phyloP scores from a whole-genome alignment of 1,140 invertebrate species.

The Leptestheria dahalacensis region DNA sequence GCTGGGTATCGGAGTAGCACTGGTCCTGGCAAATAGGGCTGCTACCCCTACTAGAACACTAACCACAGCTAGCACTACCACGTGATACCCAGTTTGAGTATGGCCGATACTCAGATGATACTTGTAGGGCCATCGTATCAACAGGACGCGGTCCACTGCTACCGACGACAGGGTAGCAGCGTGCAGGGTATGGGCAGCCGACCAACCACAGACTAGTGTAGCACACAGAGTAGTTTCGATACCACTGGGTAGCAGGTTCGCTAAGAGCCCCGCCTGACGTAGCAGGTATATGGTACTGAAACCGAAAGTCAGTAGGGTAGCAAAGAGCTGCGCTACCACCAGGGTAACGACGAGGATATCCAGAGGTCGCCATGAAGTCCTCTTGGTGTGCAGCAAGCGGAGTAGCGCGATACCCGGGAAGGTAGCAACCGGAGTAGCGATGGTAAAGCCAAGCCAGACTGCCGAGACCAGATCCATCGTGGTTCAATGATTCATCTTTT shows the following conservation, averaged over 20 bases:
- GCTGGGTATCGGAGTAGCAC: background rate
- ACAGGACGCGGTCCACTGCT: slow-evolving; percentile 33
- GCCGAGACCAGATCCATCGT: slow-evolving; percentile 17
- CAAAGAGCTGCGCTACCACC: slow-evolving; percentile 20
- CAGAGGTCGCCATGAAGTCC: slow-evolving; percentile 34
- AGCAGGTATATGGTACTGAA: slow-evolving; percentile 1
- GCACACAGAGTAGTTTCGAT: slow-evolving; percentile 26
- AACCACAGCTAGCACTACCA: slow-evolving; percentile 34
- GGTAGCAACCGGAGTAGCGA: slow-evolving; percentile 18
- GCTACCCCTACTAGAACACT: slow-evolving; percentile 32
- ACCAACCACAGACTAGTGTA: slow-evolving; percentile 32
- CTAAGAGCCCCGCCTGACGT: background rate
- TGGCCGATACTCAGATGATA: slow-evolving; percentile 32
- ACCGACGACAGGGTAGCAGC: slow-evolving; percentile 36
- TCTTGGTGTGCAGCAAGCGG: slow-evolving; percentile 33
- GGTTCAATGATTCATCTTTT: background rate
- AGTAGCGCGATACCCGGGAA: slow-evolving; percentile 24
- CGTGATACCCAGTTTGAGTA: slow-evolving; percentile 37
- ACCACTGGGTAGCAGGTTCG: background rate
- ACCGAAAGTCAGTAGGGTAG: slow-evolving; percentile 9
- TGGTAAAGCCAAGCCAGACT: slow-evolving; percentile 19
- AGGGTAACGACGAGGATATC: slow-evolving; percentile 38
- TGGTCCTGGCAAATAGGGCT: slow-evolving; percentile 22
- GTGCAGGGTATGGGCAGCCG: slow-evolving; percentile 36
- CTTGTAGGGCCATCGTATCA: slow-evolving; percentile 31